Evolutionary conservation across 2,797 vertebrate species (phyloP).

Genomic region (Pseudochirops cupreus): DNA sequence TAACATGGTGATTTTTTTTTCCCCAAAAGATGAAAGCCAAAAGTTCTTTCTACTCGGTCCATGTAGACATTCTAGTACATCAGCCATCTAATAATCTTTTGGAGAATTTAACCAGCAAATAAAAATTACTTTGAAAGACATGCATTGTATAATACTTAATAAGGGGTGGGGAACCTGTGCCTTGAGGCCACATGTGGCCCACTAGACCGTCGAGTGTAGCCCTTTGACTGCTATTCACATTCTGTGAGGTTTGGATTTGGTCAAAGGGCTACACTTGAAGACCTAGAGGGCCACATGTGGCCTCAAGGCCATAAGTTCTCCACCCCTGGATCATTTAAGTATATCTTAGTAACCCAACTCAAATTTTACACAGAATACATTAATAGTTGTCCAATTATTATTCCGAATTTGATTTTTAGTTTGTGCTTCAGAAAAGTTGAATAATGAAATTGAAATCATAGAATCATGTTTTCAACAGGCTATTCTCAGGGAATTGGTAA

Average conservation of each 20-base stretch:
- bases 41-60: constrained; percentile 42
- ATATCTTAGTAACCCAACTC: constrained; percentile 40
- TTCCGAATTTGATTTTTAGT: not conserved
- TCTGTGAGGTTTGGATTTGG: no score
- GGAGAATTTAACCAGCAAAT: constrained; percentile 52
- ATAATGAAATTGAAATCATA: constrained; percentile 53
- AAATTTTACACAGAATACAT: constrained; percentile 52
- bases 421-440: not conserved
- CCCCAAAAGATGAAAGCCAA: not conserved
- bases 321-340: constrained; percentile 19
- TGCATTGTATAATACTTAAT: constrained; percentile 35
- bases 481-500: constrained; percentile 26
- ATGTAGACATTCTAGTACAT: constrained; percentile 39
- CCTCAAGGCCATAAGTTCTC: no score
- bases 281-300: no score
- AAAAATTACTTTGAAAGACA: constrained; percentile 41
- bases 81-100: constrained; percentile 52
- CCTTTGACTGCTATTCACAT: no score
- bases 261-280: no score
- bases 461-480: constrained; percentile 23
- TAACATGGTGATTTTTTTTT: not conserved
- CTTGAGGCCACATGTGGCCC: no score
- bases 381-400: not conserved
- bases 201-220: no score
- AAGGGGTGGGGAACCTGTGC: no score